Evolutionary conservation across 2,113 vertebrate genomes (phyloP), one percentile per base, ranked within the genome.

Genomic region (Myotis yumanensis): DNA sequence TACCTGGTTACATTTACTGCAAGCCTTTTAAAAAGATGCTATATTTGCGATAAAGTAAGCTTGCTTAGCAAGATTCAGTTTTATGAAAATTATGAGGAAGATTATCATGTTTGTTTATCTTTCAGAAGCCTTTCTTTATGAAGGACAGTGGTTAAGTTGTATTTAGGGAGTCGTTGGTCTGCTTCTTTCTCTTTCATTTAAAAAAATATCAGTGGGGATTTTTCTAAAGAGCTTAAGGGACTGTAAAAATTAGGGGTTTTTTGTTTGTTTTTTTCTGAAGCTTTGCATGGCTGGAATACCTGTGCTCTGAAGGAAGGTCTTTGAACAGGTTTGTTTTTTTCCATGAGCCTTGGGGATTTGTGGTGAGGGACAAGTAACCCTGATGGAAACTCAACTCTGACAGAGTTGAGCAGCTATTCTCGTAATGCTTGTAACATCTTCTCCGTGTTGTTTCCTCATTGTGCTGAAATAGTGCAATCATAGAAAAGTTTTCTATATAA

Each of bases 321-420:
- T 83, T 86, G 87, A 92, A 57, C 25, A 25, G 64, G 86, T 79
- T 94, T 90, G 80, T 59, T 95, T 96, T 96, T 97, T 92, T 46
- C 92, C 88, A 68, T 1, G 30, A 92, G 64, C 93, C 88, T 95
- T 83, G 57, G 90, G 96, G 95, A 95, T 83, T 81, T 75, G 77
- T n/a, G 17, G 68, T 37, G 43, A 82, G 71, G 88, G 85, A 90
- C 73, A 75, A 71, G 89, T 69, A 30, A 85, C 57, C 72, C 66
- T 51, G 46, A 35, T 84, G 72, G 77, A 96, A 93, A 92, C 68
- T 91, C 62, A 75, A n/a, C 69, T 35, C 84, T 9, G 37, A 75
- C 8, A 22, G 80, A 90, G 89, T 35, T 86, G 51, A 64, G 35
- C 59, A 62, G 89, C 76, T 82, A 8, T 89, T 84, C 82, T 68